phyloP scores from a whole-genome alignment of 2,113 vertebrate genomes.

The Meriones unguiculatus region DNA sequence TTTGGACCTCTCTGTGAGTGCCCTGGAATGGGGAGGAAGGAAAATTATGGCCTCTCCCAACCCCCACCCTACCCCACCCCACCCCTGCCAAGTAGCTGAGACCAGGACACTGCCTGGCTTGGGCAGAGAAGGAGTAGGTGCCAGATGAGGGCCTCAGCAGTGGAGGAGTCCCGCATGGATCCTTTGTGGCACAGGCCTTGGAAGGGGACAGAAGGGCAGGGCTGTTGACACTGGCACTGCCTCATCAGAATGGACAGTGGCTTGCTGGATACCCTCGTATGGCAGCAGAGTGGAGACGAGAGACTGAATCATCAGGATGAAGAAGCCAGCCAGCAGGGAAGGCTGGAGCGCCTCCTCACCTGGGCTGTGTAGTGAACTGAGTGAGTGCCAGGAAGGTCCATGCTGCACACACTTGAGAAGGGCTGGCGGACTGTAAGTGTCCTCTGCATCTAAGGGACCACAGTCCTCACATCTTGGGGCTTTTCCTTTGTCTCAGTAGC shows the following conservation, averaged over 20 bases:
- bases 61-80: too few species aligned
- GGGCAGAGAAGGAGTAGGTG: background rate
- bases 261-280: background rate
- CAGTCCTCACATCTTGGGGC: background rate
- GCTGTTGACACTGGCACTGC: background rate
- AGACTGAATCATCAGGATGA: background rate
- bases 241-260: background rate
- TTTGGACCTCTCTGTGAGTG: background rate
- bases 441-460: too few species aligned
- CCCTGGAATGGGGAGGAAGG: background rate
- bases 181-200: background rate
- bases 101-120: background rate
- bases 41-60: background rate
- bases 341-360: background rate
- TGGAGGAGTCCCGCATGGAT: background rate
- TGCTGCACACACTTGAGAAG: background rate
- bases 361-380: background rate
- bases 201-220: background rate
- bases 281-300: background rate
- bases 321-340: background rate
- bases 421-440: background rate
- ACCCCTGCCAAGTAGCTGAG: background rate
- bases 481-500: background rate
- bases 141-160: background rate
- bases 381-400: background rate